Evolutionary conservation across 2,888 invertebrate species (phyloP).

Genomic region (Furcula furcula): DNA sequence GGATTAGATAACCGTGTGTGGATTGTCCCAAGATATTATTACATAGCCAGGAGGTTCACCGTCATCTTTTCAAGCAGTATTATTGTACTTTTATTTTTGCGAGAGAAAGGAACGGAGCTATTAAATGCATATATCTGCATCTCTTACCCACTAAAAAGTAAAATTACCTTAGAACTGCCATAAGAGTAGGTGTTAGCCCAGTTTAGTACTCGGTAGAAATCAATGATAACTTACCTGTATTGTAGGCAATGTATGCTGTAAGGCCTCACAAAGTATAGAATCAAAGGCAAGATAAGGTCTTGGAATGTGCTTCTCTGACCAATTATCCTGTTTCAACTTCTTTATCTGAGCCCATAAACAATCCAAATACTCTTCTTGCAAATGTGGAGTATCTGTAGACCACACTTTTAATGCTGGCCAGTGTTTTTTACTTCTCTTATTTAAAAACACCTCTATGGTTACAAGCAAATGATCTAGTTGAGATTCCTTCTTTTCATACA

Average conservation of each 20-base stretch:
- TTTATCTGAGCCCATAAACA: slow-evolving; percentile 94
- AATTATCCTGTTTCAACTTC: slow-evolving; percentile 95
- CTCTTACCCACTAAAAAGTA: too few species aligned
- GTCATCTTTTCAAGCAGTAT: too few species aligned
- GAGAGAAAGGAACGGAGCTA: too few species aligned
- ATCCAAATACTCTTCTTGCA: slow-evolving; percentile 98
- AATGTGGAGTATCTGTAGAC: slow-evolving; percentile 96
- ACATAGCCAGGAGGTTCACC: too few species aligned
- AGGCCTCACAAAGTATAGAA: slow-evolving; percentile 95
- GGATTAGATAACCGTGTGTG: too few species aligned
- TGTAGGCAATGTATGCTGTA: slow-evolving; percentile 96
- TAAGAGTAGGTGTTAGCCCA: too few species aligned
- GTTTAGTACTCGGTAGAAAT: too few species aligned
- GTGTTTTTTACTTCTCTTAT: slow-evolving; percentile 96
- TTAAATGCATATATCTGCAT: too few species aligned
- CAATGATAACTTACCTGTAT: slow-evolving; percentile 85
- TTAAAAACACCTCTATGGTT: slow-evolving; percentile 94
- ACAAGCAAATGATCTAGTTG: slow-evolving; percentile 94
- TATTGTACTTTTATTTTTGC: too few species aligned
- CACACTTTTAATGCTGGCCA: slow-evolving; percentile 96
- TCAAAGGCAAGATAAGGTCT: slow-evolving; percentile 98
- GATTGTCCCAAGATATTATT: too few species aligned
- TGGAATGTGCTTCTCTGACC: slow-evolving; percentile 98
- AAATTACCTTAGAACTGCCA: too few species aligned
- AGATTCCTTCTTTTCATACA: slow-evolving; percentile 97